These are phyloP conservation scores for Corvus cornix DNA, from an alignment of 2,113 vertebrate species.

Conservation along the genomic window DNA sequence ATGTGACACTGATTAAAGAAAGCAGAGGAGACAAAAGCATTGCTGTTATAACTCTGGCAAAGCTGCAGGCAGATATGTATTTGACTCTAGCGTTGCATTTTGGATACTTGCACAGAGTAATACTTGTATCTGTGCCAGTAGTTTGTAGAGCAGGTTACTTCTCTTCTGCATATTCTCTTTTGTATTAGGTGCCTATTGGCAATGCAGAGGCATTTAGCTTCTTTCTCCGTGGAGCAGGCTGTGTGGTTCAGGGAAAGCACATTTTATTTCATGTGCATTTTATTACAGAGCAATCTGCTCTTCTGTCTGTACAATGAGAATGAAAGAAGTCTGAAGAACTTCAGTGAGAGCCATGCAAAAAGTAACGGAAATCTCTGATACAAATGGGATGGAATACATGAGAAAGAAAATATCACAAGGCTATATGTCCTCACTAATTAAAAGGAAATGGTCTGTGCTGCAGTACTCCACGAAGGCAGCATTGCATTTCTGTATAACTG, in stretches of 20 bases:
- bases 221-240: neutral
- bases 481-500: neutral
- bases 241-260: neutral
- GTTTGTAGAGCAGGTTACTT: neutral
- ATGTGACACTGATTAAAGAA: conserved; percentile 19
- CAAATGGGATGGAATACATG: neutral
- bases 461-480: neutral
- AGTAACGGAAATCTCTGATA: neutral
- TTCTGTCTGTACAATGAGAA: neutral
- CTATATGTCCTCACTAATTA: neutral
- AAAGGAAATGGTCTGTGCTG: neutral
- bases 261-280: neutral
- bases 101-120: neutral
- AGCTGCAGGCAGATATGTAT: neutral
- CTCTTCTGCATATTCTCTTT: neutral
- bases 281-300: neutral
- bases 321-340: neutral
- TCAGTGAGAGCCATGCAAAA: neutral
- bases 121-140: neutral
- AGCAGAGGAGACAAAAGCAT: neutral
- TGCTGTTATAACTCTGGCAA: neutral
- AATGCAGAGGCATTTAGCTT: neutral
- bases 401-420: neutral
- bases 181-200: neutral
- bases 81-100: neutral